Percentiles rank a stretch among this genome's conserved stretches.
Evolutionary conservation across 2,888 invertebrate species (phyloP).

Genomic region (Hedychridium roseum): DNA sequence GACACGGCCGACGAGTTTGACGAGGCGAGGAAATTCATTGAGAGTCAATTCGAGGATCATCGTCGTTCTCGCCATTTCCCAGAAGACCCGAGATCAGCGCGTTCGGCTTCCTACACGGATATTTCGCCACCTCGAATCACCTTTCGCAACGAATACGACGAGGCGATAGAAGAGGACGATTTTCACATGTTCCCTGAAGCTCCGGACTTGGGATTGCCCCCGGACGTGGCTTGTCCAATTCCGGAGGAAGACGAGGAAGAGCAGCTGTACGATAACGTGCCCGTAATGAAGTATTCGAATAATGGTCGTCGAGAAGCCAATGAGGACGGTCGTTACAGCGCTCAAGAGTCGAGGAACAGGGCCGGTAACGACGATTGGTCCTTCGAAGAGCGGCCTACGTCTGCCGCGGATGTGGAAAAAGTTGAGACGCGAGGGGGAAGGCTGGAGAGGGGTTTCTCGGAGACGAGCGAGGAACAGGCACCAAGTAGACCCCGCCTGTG

Average conservation of each 20-base stretch:
- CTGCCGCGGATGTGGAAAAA: not conserved
- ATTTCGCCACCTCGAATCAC: slow-evolving; percentile 55
- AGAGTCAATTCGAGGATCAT: slow-evolving; percentile 55
- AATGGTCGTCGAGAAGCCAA: no score
- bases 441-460: slow-evolving; percentile 47
- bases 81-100: slow-evolving; percentile 24
- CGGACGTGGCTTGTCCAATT: slow-evolving; percentile 52
- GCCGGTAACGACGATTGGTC: slow-evolving; percentile 60
- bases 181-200: slow-evolving; percentile 46
- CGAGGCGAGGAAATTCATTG: slow-evolving; percentile 54
- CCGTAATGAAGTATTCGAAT: slow-evolving; percentile 57
- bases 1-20: slow-evolving; percentile 42
- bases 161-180: slow-evolving; percentile 47
- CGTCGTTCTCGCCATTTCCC: slow-evolving; percentile 41
- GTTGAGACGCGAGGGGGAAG: slow-evolving; percentile 11
- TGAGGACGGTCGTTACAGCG: slow-evolving; percentile 53
- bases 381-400: slow-evolving; percentile 22
- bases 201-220: no score
- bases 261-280: slow-evolving; percentile 58
- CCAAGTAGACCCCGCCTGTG: slow-evolving; percentile 42
- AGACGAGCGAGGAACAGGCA: slow-evolving; percentile 28
- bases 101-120: slow-evolving; percentile 31
- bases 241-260: slow-evolving; percentile 57
- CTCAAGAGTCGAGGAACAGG: slow-evolving; percentile 45
- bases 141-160: slow-evolving; percentile 51